Conservation (phyloP, 2,113 vertebrate genomes). For the Microtus richardsoni region DNA sequence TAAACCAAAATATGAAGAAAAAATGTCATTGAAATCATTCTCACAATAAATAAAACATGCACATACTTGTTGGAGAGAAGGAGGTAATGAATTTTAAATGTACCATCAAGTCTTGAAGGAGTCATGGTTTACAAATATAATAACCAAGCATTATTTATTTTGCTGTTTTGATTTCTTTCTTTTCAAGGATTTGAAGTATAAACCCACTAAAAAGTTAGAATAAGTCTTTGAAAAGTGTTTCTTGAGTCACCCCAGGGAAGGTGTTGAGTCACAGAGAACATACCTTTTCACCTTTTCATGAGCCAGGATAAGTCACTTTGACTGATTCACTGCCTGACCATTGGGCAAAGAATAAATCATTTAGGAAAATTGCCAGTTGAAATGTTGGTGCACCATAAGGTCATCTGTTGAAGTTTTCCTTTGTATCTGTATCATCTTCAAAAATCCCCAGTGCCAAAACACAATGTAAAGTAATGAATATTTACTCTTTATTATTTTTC, state of each 20-base stretch:
- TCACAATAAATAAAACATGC: constrained; percentile 59
- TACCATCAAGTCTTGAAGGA: constrained; percentile 46
- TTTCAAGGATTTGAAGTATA: constrained; percentile 58
- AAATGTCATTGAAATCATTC: constrained; percentile 42
- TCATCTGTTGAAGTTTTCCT: constrained; percentile 75
- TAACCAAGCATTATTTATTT: constrained; percentile 62
- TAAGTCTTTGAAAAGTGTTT: constrained; percentile 66
- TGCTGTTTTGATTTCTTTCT: constrained; percentile 52
- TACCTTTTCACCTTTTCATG: constrained; percentile 73
- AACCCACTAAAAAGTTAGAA: constrained; percentile 46
- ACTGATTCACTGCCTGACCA: constrained; percentile 75
- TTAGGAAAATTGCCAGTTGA: constrained; percentile 80
- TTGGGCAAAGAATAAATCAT: constrained; percentile 79
- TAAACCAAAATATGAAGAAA: constrained; percentile 56
- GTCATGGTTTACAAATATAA: constrained; percentile 52
- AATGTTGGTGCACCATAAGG: constrained; percentile 76
- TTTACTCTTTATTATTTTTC: background rate
- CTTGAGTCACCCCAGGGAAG: constrained; percentile 61
- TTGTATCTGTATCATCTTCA: constrained; percentile 29
- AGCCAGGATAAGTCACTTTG: constrained; percentile 78
- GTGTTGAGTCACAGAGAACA: constrained; percentile 65
- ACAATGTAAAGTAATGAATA: background rate
- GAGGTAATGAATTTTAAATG: constrained; percentile 59
- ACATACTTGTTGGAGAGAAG: constrained; percentile 51
- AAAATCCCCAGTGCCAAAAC: constrained; percentile 2